Evolutionary conservation across 2,113 vertebrate species (phyloP).

Genomic region (Echinops telfairi): DNA sequence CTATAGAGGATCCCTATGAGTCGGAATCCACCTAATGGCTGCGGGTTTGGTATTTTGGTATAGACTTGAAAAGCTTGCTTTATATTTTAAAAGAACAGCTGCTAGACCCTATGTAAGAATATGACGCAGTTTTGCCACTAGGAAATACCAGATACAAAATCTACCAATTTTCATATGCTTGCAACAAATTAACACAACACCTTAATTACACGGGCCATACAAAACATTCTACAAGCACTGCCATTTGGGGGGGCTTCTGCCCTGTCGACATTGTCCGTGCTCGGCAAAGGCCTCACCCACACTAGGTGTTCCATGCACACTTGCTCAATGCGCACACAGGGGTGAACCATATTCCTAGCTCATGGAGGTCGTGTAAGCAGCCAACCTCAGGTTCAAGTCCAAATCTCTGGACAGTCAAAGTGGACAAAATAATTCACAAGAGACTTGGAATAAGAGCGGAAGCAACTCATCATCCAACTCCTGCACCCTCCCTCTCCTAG

Average conservation of each 20-base stretch:
- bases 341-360: not conserved
- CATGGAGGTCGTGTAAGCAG: not conserved
- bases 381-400: not conserved
- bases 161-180: not conserved
- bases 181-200: not conserved
- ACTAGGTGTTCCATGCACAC: not conserved
- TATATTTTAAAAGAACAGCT: not conserved
- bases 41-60: too few species aligned
- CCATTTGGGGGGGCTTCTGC: not conserved
- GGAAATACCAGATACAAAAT: conserved; percentile 9
- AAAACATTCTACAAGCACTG: not conserved
- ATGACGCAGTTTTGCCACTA: not conserved
- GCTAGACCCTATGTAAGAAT: not conserved
- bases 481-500: not conserved
- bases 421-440: not conserved
- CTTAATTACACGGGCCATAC: not conserved
- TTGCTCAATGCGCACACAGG: not conserved
- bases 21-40: too few species aligned
- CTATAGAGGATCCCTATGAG: too few species aligned
- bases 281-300: not conserved
- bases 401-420: conserved; percentile 32
- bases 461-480: not conserved
- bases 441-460: not conserved
- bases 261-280: not conserved
- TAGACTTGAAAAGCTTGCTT: not conserved